phyloP scores from a whole-genome alignment of 1,140 invertebrate species.

The Aphaenogaster rudis region DNA sequence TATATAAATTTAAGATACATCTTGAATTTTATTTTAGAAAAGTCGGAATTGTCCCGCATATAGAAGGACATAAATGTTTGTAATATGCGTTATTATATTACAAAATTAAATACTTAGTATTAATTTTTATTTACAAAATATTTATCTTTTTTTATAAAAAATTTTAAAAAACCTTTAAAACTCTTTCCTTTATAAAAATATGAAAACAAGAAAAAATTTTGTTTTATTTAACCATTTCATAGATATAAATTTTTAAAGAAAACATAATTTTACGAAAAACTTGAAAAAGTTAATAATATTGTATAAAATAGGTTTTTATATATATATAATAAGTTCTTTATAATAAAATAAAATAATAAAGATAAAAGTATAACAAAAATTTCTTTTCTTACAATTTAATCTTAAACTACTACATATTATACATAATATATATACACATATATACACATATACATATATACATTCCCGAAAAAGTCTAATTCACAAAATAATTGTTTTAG shows the following conservation, averaged over 20 bases:
- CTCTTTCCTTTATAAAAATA: not conserved
- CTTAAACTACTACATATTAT: not conserved
- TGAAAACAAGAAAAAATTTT: not conserved
- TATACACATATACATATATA: no score
- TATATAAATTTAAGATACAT: not conserved
- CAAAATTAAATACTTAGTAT: not conserved
- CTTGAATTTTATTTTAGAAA: not conserved
- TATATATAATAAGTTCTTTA: not conserved
- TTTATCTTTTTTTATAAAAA: not conserved
- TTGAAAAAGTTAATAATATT: not conserved
- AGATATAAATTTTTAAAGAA: not conserved
- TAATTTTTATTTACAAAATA: not conserved
- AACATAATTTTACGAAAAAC: not conserved
- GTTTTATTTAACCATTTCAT: not conserved
- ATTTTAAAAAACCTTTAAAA: not conserved
- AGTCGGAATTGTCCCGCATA: not conserved
- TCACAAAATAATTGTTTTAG: not conserved
- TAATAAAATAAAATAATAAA: not conserved
- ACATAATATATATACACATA: no score
- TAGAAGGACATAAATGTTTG: not conserved
- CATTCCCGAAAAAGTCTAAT: not conserved
- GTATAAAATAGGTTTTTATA: no score
- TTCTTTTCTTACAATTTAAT: slow-evolving; percentile 6
- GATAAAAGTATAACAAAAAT: not conserved
- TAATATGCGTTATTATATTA: not conserved